Evolutionary conservation across 92 coral and sea anemone genomes (phyloP).

Genomic region (Meandrina meandrites): DNA sequence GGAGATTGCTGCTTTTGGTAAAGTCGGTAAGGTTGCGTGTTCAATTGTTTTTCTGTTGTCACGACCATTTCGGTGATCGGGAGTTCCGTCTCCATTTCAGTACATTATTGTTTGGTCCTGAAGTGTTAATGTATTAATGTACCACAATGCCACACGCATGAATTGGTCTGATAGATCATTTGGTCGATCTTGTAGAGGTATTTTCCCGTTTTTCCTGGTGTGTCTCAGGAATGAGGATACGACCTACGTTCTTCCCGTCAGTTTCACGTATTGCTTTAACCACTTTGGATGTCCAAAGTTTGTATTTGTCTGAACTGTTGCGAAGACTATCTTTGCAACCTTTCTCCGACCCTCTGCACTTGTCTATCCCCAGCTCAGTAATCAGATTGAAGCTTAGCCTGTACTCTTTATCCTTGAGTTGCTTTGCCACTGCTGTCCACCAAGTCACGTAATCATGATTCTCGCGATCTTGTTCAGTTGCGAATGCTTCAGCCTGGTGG

Average conservation of each 20-base stretch:
- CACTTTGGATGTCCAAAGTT: slow-evolving; percentile 64
- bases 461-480: slow-evolving; percentile 46
- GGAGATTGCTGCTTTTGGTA: slow-evolving; percentile 30
- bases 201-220: slow-evolving; percentile 61
- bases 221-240: slow-evolving; percentile 68
- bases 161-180: slow-evolving; percentile 52
- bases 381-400: slow-evolving; percentile 70
- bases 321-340: slow-evolving; percentile 52
- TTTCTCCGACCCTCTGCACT: slow-evolving; percentile 19
- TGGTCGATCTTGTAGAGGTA: slow-evolving; percentile 49
- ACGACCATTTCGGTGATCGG: slow-evolving; percentile 19
- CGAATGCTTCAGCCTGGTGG: slow-evolving; percentile 62
- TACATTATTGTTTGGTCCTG: slow-evolving; percentile 77
- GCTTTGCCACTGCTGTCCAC: slow-evolving; percentile 69
- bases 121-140: slow-evolving; percentile 73
- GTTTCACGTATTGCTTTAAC: slow-evolving; percentile 50
- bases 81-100: slow-evolving; percentile 66
- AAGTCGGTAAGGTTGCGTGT: slow-evolving; percentile 31
- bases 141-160: slow-evolving; percentile 68
- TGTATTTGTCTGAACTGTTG: slow-evolving; percentile 49
- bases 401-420: slow-evolving; percentile 60
- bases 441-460: slow-evolving; percentile 56
- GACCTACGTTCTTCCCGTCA: slow-evolving; percentile 57
- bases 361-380: slow-evolving; percentile 72
- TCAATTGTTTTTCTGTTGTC: slow-evolving; percentile 26